phyloP scores from a whole-genome alignment of 1,140 invertebrate genomes.

The Drosophila eugracilis region DNA sequence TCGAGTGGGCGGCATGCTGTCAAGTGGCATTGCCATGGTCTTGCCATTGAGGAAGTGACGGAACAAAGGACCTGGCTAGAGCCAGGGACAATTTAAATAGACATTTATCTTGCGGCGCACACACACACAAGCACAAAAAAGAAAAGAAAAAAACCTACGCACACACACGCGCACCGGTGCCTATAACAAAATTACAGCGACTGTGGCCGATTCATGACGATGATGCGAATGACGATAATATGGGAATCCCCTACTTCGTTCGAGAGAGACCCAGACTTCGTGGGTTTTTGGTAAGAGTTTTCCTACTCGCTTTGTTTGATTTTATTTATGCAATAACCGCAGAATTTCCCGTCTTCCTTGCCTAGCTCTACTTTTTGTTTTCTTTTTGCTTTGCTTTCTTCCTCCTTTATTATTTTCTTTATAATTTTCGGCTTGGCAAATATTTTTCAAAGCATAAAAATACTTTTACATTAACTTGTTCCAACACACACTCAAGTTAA shows the following conservation, averaged over 20 bases:
- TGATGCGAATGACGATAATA: conserved; percentile 45
- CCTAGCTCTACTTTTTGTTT: conserved; percentile 40
- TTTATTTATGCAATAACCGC: conserved; percentile 72
- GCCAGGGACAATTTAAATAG: conserved; percentile 81
- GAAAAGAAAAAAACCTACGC: conserved; percentile 8
- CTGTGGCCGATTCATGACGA: conserved; percentile 79
- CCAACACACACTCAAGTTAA: conserved; percentile 49
- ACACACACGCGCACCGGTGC: conserved; percentile 49
- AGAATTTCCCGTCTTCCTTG: conserved; percentile 43
- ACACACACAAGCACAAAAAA: conserved; percentile 27
- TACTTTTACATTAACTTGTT: conserved; percentile 84
- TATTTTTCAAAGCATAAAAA: conserved; percentile 83
- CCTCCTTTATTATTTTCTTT: conserved; percentile 76
- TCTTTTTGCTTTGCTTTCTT: conserved; percentile 26
- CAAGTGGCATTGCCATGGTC: conserved; percentile 50
- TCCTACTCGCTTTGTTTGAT: conserved; percentile 60
- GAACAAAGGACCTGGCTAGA: conserved; percentile 50
- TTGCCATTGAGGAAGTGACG: conserved; percentile 48
- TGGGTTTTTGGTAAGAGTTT: conserved; percentile 42
- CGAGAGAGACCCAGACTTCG: conserved; percentile 21
- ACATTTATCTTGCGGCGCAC: conserved; percentile 77
- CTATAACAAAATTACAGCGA: conserved; percentile 74
- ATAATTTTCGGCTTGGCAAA: conserved; percentile 77
- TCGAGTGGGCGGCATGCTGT: conserved; percentile 27
- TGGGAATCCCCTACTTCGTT: conserved; percentile 33